Conservation (phyloP, 2,888 invertebrate species). For the Mactromeris polynyma region DNA sequence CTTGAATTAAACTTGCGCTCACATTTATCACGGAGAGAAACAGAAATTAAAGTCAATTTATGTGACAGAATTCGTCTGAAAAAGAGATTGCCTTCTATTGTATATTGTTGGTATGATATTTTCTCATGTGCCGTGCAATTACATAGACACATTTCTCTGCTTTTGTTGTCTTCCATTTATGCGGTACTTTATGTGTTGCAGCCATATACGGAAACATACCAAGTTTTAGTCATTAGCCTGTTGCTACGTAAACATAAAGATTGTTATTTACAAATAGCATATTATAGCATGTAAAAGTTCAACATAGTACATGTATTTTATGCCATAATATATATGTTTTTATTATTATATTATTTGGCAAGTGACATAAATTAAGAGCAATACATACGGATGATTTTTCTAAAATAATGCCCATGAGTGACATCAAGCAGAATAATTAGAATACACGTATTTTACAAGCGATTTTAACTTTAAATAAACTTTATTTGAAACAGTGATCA, state of each 20-base stretch:
- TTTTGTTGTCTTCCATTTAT: background rate
- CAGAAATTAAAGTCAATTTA: slow-evolving; percentile 48
- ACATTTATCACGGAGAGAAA: slow-evolving; percentile 36
- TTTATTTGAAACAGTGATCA: background rate
- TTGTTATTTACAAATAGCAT: too few species aligned
- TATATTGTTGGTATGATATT: slow-evolving; percentile 21
- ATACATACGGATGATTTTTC: too few species aligned
- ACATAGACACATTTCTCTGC: slow-evolving; percentile 3
- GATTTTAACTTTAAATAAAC: background rate
- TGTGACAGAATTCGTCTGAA: slow-evolving; percentile 35
- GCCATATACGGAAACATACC: background rate
- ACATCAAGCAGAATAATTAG: background rate
- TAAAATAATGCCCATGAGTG: background rate
- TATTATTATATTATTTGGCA: too few species aligned
- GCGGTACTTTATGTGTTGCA: background rate
- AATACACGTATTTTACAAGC: background rate
- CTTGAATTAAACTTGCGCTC: slow-evolving; percentile 33
- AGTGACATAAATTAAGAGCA: too few species aligned
- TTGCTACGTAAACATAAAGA: background rate
- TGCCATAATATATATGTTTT: too few species aligned
- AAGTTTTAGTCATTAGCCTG: background rate
- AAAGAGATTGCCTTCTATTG: slow-evolving; percentile 24
- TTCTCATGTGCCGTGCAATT: background rate
- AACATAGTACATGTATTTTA: too few species aligned
- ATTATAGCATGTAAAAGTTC: too few species aligned